phyloP scores from a whole-genome alignment of 2,113 vertebrate species.

The Sinocyclocheilus anophthalmus region DNA sequence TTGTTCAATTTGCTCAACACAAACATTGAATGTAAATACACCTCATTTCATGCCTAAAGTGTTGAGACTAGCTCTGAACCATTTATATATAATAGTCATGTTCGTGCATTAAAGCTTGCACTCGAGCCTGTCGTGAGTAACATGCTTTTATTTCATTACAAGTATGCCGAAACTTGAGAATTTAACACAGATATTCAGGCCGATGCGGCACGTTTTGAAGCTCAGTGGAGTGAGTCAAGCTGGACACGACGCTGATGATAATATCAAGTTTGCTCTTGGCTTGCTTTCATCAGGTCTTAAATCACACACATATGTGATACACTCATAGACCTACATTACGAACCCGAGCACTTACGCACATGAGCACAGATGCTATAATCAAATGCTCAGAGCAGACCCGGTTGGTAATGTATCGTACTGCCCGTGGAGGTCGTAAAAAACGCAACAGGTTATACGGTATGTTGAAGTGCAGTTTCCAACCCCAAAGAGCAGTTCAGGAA shows the following conservation, averaged over 20 bases:
- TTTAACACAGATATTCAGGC: constrained; percentile 49
- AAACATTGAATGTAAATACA: constrained; percentile 17
- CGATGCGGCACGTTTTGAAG: constrained; percentile 49
- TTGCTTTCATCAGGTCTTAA: constrained; percentile 52
- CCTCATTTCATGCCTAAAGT: constrained; percentile 9
- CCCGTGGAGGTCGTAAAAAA: constrained; percentile 15
- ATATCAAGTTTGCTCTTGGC: constrained; percentile 53
- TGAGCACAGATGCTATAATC: constrained; percentile 56
- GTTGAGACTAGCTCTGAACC: neutral
- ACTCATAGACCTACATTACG: neutral
- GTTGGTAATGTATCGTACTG: constrained; percentile 35
- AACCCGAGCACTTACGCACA: neutral
- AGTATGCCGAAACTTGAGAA: constrained; percentile 37
- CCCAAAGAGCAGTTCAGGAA: constrained; percentile 12
- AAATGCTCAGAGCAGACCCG: constrained; percentile 54
- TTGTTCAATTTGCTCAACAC: constrained; percentile 21
- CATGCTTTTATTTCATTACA: neutral
- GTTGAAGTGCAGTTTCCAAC: neutral
- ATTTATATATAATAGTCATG: neutral
- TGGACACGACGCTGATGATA: constrained; percentile 33
- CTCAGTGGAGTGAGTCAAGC: constrained; percentile 24
- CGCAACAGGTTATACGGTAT: neutral
- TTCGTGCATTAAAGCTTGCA: constrained; percentile 7
- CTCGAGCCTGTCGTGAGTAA: neutral
- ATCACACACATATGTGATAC: constrained; percentile 54